These are phyloP conservation scores for Cygnus olor DNA, from an alignment of 2,797 vertebrate genomes.

Conservation along the genomic window DNA sequence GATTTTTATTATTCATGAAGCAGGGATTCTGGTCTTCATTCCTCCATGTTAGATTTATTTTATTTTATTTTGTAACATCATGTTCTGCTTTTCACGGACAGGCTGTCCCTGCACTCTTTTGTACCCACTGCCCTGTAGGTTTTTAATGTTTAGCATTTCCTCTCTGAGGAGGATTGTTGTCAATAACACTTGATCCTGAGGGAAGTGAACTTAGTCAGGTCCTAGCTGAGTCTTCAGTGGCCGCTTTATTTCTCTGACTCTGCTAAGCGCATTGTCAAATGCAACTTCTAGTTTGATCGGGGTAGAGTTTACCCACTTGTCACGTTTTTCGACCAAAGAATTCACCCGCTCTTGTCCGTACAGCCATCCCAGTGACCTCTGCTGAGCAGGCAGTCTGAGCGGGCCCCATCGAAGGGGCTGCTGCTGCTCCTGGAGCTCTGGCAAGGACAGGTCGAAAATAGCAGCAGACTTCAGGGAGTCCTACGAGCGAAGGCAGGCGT, in stretches of 20 bases:
- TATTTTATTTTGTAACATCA: neutral
- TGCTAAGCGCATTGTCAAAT: neutral
- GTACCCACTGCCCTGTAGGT: fast-evolving
- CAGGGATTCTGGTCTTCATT: neutral
- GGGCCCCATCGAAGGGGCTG: neutral
- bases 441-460: neutral
- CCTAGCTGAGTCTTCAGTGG: neutral
- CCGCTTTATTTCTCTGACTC: neutral
- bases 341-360: fast-evolving
- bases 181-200: neutral
- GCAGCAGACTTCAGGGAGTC: neutral
- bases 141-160: neutral
- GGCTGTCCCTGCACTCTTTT: neutral
- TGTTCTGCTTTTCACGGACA: neutral
- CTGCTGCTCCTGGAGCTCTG: neutral
- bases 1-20: neutral
- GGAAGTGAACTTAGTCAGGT: neutral
- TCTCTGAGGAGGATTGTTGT: neutral
- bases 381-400: neutral
- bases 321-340: neutral
- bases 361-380: neutral
- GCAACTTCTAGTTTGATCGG: neutral
- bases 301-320: fast-evolving
- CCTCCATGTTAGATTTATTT: neutral
- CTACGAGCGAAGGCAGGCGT: neutral